phyloP scores from a whole-genome alignment of 2,797 vertebrate genomes.

The Acipenser oxyrinchus region DNA sequence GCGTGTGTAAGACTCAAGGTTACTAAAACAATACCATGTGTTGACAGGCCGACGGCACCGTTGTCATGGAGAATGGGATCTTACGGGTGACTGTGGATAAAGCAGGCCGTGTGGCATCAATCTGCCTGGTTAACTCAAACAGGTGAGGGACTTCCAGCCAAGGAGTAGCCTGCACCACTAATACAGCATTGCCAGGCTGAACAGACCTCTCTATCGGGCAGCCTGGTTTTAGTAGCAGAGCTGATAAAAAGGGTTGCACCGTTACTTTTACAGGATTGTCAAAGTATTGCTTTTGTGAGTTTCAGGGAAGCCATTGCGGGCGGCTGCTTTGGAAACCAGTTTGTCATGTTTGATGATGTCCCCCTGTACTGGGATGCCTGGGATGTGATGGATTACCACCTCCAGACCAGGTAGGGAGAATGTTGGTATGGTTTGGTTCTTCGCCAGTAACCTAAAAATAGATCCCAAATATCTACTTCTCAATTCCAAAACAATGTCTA shows the following conservation, averaged over 20 bases:
- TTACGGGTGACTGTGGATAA: conserved; percentile 61
- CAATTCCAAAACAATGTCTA: too few species aligned
- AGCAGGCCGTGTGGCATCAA: conserved; percentile 64
- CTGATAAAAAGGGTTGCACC: too few species aligned
- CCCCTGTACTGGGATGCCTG: conserved; percentile 96
- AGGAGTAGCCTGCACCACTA: too few species aligned
- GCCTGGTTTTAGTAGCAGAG: too few species aligned
- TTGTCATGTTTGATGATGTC: conserved; percentile 88
- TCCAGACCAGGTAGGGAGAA: conserved; percentile 79
- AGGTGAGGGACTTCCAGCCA: conserved; percentile 47
- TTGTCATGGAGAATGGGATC: conserved; percentile 80
- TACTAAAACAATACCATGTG: not conserved
- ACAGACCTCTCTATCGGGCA: too few species aligned
- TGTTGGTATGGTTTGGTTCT: not conserved
- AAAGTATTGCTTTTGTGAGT: conserved; percentile 14
- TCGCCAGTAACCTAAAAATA: too few species aligned
- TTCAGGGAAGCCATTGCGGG: conserved; percentile 75
- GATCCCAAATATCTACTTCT: too few species aligned
- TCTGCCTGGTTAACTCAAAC: conserved; percentile 55
- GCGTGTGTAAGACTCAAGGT: too few species aligned
- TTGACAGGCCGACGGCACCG: conserved; percentile 62
- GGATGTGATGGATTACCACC: conserved; percentile 97
- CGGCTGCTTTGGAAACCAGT: conserved; percentile 76
- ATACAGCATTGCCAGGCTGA: too few species aligned
- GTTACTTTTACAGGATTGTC: too few species aligned